phyloP scores from a whole-genome alignment of 2,113 vertebrate species.

The Notarius lentiginosus region DNA sequence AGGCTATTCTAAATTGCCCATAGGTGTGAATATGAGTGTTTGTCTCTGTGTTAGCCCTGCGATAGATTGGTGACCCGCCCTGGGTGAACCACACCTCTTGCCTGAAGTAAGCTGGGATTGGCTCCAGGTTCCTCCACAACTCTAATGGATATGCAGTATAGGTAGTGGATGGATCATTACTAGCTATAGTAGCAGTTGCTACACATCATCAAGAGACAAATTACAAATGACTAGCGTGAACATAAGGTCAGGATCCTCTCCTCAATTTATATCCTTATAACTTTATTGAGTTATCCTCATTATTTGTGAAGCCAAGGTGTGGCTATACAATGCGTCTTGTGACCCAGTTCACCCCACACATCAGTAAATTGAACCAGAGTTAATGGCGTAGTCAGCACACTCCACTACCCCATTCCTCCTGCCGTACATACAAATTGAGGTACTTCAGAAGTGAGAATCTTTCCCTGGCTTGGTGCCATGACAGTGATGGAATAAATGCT shows the following conservation, averaged over 20 bases:
- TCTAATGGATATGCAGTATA: too few species aligned
- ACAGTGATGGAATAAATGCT: conserved; percentile 51
- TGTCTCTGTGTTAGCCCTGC: too few species aligned
- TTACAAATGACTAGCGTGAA: background rate
- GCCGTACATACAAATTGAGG: conserved; percentile 6
- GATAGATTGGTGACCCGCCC: too few species aligned
- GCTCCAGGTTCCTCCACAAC: too few species aligned
- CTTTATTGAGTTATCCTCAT: too few species aligned
- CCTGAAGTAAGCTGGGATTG: too few species aligned
- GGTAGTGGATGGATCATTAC: too few species aligned
- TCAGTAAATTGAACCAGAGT: background rate
- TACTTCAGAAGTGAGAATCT: background rate
- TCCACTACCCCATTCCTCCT: background rate
- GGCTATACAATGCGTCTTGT: background rate
- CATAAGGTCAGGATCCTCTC: background rate
- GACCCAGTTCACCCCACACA: background rate
- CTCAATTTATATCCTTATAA: background rate
- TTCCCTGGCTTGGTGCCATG: background rate
- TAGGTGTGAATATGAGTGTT: too few species aligned
- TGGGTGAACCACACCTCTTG: too few species aligned
- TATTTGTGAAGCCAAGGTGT: background rate
- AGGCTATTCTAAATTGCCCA: too few species aligned
- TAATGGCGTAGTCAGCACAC: background rate
- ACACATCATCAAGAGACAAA: background rate
- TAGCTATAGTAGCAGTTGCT: background rate